Evolutionary conservation across 2,113 vertebrate species (phyloP).

Genomic region (Misgurnus mizolepis): DNA sequence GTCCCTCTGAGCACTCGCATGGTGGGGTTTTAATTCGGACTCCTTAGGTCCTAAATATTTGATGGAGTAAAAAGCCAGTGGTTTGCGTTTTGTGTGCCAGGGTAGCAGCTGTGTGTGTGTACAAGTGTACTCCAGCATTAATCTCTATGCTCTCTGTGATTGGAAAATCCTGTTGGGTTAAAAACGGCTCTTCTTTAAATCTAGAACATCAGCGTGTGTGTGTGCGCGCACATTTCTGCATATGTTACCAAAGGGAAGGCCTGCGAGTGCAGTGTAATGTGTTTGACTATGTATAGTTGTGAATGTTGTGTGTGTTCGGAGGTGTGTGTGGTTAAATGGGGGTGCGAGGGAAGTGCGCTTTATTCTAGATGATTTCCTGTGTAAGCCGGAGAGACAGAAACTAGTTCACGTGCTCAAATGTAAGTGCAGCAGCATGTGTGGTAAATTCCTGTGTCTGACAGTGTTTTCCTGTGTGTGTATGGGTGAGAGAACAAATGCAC

Average conservation of each 20-base stretch:
- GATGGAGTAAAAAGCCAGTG: constrained; percentile 52
- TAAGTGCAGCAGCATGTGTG: background rate
- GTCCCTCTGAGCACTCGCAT: background rate
- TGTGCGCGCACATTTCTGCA: constrained; percentile 25
- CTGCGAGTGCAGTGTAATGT: background rate
- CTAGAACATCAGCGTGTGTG: constrained; percentile 31
- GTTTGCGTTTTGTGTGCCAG: constrained; percentile 40
- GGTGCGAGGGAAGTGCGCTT: constrained; percentile 21
- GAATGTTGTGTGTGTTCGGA: background rate
- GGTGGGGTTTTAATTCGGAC: constrained; percentile 52
- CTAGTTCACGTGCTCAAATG: background rate
- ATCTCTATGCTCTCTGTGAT: constrained; percentile 68
- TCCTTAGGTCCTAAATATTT: constrained; percentile 60
- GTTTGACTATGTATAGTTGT: background rate
- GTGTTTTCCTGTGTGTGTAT: background rate
- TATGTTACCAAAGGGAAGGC: background rate
- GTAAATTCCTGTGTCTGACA: background rate
- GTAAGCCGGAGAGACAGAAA: constrained; percentile 6
- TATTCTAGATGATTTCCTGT: constrained; percentile 34
- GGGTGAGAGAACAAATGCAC: background rate
- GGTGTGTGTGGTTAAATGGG: constrained; percentile 18
- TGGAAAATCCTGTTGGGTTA: constrained; percentile 70
- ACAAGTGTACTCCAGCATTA: constrained; percentile 52
- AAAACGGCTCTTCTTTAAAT: constrained; percentile 49
- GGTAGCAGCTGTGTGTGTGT: background rate